These are phyloP conservation scores for Tarsius wallacei DNA, from an alignment of 2,797 vertebrate species.

Conservation along the genomic window DNA sequence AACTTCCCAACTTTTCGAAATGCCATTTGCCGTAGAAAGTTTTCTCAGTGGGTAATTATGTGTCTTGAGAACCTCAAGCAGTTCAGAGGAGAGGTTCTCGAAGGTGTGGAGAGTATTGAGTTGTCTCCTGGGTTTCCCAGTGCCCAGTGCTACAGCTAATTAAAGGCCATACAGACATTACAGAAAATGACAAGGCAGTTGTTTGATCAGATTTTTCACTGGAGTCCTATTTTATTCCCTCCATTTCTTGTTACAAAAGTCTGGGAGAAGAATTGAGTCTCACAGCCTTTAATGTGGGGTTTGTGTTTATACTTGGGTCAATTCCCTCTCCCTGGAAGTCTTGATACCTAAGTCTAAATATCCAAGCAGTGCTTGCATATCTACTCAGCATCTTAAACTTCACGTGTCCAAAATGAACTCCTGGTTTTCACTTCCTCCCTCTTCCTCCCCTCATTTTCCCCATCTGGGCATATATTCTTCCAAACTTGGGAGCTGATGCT, in stretches of 20 bases:
- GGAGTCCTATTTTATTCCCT: background rate
- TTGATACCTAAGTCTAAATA: background rate
- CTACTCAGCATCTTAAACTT: background rate
- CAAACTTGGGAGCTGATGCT: background rate
- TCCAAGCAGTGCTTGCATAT: background rate
- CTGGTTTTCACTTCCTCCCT: too few species aligned
- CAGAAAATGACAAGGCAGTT: slow-evolving; percentile 49
- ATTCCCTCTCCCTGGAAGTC: background rate
- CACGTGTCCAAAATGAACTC: background rate
- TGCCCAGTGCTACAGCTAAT: slow-evolving; percentile 40
- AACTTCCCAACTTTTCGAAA: slow-evolving; percentile 56
- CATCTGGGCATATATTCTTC: background rate
- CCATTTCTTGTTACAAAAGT: background rate
- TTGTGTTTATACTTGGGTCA: background rate
- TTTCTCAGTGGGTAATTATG: slow-evolving; percentile 65
- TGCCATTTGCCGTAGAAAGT: background rate
- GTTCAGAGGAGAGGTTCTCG: slow-evolving; percentile 2
- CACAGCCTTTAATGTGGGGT: background rate
- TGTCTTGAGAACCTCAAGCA: background rate
- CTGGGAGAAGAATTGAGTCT: background rate
- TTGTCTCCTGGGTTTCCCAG: slow-evolving; percentile 14
- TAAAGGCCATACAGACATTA: slow-evolving; percentile 52
- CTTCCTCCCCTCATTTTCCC: background rate
- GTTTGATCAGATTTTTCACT: slow-evolving; percentile 44
- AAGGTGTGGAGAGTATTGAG: background rate